Evolutionary conservation across 2,888 invertebrate genomes (phyloP).

Genomic region (Brachypalpus laphriformis): DNA sequence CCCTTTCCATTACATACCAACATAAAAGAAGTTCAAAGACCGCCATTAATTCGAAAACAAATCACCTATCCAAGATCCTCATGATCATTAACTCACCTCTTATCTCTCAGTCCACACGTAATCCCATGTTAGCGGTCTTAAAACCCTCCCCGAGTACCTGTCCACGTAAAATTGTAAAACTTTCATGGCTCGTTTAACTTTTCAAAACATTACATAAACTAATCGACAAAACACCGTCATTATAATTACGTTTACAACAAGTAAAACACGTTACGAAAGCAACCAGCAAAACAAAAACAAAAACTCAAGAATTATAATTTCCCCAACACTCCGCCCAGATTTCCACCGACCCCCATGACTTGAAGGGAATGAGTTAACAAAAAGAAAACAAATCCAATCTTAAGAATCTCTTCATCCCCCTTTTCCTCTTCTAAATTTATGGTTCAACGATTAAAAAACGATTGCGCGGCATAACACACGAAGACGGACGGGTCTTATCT

Average conservation of each 20-base stretch:
- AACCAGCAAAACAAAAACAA: not conserved
- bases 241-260: constrained; percentile 48
- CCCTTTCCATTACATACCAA: not conserved
- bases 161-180: not conserved
- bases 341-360: not conserved
- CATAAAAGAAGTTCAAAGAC: constrained; percentile 6
- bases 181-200: constrained; percentile 58
- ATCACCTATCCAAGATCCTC: constrained; percentile 25
- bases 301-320: constrained; percentile 17
- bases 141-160: not conserved
- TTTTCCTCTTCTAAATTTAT: constrained; percentile 41
- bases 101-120: constrained; percentile 31
- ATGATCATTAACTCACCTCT: constrained; percentile 45
- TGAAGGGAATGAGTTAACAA: not conserved
- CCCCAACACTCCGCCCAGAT: not conserved
- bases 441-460: constrained; percentile 48
- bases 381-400: constrained; percentile 29
- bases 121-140: constrained; percentile 32
- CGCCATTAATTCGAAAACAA: constrained; percentile 28
- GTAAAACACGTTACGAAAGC: constrained; percentile 32
- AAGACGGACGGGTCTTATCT: constrained; percentile 20
- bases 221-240: constrained; percentile 48
- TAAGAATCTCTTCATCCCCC: constrained; percentile 9
- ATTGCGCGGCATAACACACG: constrained; percentile 30
- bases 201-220: constrained; percentile 73